These are phyloP conservation scores for Myiotriccus ornatus DNA, from an alignment of 2,797 vertebrate species.

Conservation along the genomic window DNA sequence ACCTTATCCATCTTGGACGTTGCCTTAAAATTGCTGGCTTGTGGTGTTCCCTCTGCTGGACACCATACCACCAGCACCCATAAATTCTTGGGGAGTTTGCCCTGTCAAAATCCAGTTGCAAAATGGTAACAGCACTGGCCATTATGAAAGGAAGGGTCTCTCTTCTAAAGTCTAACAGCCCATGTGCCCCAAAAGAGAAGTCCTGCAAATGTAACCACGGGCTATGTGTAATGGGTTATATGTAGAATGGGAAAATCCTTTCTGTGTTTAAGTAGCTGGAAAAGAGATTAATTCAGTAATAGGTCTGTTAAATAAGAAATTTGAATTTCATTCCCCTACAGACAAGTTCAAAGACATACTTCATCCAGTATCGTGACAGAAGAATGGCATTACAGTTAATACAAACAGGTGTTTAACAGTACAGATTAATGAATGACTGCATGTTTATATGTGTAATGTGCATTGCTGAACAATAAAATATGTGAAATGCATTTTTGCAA, in stretches of 20 bases:
- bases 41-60: not conserved
- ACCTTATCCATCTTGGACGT: not conserved
- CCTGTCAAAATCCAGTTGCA: not conserved
- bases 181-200: not conserved
- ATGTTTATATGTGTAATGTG: constrained; percentile 35
- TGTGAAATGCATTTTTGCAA: not conserved
- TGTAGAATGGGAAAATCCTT: not conserved
- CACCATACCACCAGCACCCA: fast-evolving
- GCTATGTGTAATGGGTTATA: not conserved
- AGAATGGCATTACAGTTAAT: not conserved
- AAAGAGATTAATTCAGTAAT: not conserved
- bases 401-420: not conserved
- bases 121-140: not conserved
- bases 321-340: not conserved
- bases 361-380: not conserved
- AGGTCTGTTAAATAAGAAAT: not conserved
- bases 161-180: not conserved
- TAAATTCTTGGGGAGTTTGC: not conserved
- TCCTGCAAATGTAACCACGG: not conserved
- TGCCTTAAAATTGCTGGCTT: not conserved
- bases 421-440: not conserved
- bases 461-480: constrained; percentile 51
- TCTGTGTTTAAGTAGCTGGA: not conserved
- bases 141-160: not conserved
- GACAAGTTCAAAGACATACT: not conserved